These are phyloP conservation scores for Salvelinus fontinalis DNA, from an alignment of 2,113 vertebrate species.

Conservation along the genomic window DNA sequence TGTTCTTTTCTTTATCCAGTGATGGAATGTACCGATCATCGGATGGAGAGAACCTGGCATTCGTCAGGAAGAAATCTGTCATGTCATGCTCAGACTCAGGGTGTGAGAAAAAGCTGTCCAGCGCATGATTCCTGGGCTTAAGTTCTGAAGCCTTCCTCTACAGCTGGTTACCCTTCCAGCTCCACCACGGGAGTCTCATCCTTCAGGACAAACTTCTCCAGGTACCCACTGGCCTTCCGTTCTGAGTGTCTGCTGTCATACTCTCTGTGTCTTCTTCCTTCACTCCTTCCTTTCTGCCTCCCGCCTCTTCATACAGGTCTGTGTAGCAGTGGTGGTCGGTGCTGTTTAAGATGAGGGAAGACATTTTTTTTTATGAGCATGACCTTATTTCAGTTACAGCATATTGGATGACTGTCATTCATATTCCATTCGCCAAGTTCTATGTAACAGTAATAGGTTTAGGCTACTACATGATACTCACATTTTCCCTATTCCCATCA, in stretches of 20 bases:
- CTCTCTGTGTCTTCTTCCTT: slow-evolving; percentile 83
- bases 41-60: slow-evolving; percentile 67
- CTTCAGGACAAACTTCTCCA: slow-evolving; percentile 90
- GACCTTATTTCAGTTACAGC: not conserved
- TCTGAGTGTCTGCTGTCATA: slow-evolving; percentile 81
- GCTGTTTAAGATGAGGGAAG: too few species aligned
- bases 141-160: slow-evolving; percentile 30
- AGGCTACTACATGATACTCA: too few species aligned
- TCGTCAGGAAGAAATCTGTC: slow-evolving; percentile 69
- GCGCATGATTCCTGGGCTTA: slow-evolving; percentile 50
- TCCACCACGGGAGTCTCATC: slow-evolving; percentile 80
- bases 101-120: slow-evolving; percentile 17
- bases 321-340: slow-evolving; percentile 64
- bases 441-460: too few species aligned
- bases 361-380: not conserved
- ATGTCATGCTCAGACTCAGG: slow-evolving; percentile 55
- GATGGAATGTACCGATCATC: slow-evolving; percentile 42
- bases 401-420: too few species aligned
- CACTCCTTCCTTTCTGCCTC: slow-evolving; percentile 65
- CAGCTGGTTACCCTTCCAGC: slow-evolving; percentile 38
- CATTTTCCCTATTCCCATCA: too few species aligned
- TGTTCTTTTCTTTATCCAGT: slow-evolving; percentile 27
- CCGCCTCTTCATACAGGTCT: slow-evolving; percentile 86
- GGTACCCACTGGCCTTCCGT: slow-evolving; percentile 84
- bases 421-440: too few species aligned